Evolutionary conservation across 1,140 invertebrate genomes (phyloP).

Genomic region (Apis florea): DNA sequence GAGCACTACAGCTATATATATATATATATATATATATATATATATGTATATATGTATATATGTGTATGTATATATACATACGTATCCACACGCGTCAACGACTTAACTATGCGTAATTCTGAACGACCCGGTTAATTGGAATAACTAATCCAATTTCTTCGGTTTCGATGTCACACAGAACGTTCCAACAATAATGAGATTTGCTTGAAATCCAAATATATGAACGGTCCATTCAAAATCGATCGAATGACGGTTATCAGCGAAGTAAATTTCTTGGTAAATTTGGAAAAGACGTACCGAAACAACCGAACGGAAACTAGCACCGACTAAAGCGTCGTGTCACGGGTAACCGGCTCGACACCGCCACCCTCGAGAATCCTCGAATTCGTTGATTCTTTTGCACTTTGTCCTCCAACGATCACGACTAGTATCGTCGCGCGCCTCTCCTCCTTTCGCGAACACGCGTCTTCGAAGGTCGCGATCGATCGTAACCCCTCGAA

Average conservation of each 20-base stretch:
- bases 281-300: too few species aligned
- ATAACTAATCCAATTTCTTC: too few species aligned
- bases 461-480: conserved; percentile 47
- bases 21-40: too few species aligned
- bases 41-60: neutral
- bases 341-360: neutral
- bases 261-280: neutral
- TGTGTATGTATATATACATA: neutral
- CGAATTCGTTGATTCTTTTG: neutral
- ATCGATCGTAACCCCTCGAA: conserved; percentile 32
- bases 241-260: too few species aligned
- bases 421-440: neutral
- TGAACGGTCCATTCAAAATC: too few species aligned
- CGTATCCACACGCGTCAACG: neutral
- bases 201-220: too few species aligned
- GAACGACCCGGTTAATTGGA: too few species aligned
- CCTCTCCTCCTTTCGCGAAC: conserved; percentile 13
- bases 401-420: neutral
- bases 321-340: conserved; percentile 8
- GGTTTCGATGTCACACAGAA: too few species aligned
- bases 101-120: neutral
- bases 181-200: too few species aligned
- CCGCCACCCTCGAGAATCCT: neutral
- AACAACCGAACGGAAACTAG: neutral
- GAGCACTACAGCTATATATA: neutral